These are phyloP conservation scores for Acanthosepion lycidas DNA, from an alignment of 2,888 invertebrate species.

Conservation along the genomic window DNA sequence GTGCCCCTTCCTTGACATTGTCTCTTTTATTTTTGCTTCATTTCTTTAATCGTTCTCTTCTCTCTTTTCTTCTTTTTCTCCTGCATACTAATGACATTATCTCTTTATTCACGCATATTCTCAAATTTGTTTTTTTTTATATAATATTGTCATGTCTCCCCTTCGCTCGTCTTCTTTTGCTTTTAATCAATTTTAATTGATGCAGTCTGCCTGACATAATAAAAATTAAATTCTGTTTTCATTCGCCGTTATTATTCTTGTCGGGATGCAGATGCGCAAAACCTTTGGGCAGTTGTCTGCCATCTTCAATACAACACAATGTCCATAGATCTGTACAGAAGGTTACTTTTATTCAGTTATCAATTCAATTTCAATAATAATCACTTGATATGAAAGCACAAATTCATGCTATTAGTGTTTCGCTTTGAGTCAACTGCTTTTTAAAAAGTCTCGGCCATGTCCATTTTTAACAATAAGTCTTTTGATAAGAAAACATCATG, in stretches of 20 bases:
- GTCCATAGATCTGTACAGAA: not conserved
- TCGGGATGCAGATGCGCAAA: not conserved
- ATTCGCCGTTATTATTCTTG: not conserved
- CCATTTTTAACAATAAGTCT: too few species aligned
- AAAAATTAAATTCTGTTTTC: constrained; percentile 21
- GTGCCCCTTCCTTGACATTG: too few species aligned
- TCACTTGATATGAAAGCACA: not conserved
- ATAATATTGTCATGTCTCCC: not conserved
- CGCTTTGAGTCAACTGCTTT: not conserved
- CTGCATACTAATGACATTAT: not conserved
- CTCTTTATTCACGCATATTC: not conserved
- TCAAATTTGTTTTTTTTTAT: not conserved
- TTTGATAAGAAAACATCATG: too few species aligned
- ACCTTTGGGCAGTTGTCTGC: not conserved
- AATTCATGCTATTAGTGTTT: not conserved
- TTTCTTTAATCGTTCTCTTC: too few species aligned
- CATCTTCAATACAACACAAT: not conserved
- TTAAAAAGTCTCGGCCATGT: not conserved
- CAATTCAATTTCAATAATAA: constrained; percentile 33
- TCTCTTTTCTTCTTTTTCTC: not conserved
- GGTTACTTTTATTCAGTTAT: constrained; percentile 33
- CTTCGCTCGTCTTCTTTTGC: not conserved
- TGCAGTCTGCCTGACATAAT: not conserved
- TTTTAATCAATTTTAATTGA: constrained; percentile 18
- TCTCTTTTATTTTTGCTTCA: too few species aligned